These are phyloP conservation scores for Psix sp. DNA, from an alignment of 1,140 invertebrate genomes.

Conservation along the genomic window DNA sequence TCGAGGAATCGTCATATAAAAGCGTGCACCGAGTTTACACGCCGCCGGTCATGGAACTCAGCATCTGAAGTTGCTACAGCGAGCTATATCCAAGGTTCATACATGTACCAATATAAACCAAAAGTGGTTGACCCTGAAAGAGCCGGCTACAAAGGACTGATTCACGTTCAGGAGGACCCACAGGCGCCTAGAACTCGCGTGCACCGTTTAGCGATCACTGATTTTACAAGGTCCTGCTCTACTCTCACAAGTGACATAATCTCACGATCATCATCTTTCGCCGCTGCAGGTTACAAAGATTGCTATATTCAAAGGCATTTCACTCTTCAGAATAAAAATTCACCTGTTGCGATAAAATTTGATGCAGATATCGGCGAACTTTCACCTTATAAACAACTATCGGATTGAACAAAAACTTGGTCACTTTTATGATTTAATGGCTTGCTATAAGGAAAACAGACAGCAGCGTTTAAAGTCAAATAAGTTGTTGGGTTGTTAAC, in stretches of 20 bases:
- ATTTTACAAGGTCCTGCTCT: slow-evolving; percentile 55
- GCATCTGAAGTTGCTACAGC: slow-evolving; percentile 22
- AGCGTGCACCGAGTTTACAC: slow-evolving; percentile 28
- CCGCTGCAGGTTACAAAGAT: slow-evolving; percentile 18
- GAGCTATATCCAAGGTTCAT: slow-evolving; percentile 34
- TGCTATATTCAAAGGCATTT: slow-evolving; percentile 30
- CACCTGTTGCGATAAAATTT: slow-evolving; percentile 40
- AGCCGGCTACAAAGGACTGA: slow-evolving; percentile 75
- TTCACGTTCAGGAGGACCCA: slow-evolving; percentile 64
- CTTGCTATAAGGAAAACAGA: too few species aligned
- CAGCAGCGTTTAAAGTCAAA: background rate
- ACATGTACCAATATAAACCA: slow-evolving; percentile 61
- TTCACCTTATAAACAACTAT: slow-evolving; percentile 42
- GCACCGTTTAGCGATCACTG: slow-evolving; percentile 49
- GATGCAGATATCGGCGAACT: slow-evolving; percentile 27
- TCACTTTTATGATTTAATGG: slow-evolving; percentile 12
- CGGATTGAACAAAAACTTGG: slow-evolving; percentile 9
- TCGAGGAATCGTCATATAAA: slow-evolving; percentile 11
- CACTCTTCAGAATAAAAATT: slow-evolving; percentile 30
- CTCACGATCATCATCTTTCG: slow-evolving; percentile 33
- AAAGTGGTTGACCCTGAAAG: slow-evolving; percentile 77
- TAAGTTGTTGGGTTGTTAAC: background rate
- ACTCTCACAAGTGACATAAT: slow-evolving; percentile 64
- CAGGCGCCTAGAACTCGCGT: slow-evolving; percentile 44
- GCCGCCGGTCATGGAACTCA: slow-evolving; percentile 23